Conservation (phyloP, 2,888 invertebrate genomes). For the Diadegma fenestrale region DNA sequence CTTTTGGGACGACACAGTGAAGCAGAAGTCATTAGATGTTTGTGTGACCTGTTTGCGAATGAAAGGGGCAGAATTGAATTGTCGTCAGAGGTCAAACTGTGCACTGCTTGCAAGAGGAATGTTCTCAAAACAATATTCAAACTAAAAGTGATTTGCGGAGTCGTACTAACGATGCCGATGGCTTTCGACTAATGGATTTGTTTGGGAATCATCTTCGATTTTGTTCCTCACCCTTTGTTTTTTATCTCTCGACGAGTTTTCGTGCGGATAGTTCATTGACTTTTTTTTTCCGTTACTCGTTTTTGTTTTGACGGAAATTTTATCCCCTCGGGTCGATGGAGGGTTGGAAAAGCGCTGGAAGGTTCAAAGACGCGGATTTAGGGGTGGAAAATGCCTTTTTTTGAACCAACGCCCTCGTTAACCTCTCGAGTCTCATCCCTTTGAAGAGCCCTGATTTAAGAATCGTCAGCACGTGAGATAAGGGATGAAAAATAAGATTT, state of each 20-base stretch:
- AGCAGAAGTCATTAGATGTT: background rate
- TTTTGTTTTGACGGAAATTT: background rate
- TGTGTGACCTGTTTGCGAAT: background rate
- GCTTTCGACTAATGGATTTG: background rate
- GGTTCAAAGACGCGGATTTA: background rate
- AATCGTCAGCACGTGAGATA: constrained; percentile 1
- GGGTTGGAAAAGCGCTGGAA: background rate
- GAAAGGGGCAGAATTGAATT: background rate
- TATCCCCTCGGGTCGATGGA: background rate
- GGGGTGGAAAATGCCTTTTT: background rate
- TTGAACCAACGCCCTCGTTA: background rate
- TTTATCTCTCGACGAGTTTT: background rate
- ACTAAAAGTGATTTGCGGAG: background rate
- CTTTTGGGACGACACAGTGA: background rate
- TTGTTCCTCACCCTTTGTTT: background rate
- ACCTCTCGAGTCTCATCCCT: background rate
- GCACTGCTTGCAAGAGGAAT: background rate
- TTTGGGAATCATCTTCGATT: background rate
- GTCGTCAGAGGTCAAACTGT: background rate
- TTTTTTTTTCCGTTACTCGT: background rate
- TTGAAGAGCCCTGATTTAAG: background rate
- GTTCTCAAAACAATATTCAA: constrained; percentile 2
- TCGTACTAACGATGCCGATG: background rate
- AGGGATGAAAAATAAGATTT: constrained; percentile 13
- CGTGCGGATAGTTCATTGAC: background rate